Evolutionary conservation across 2,888 invertebrate genomes (phyloP), one percentile per base, ranked within the genome.

Genomic region (Platypus cylindrus): DNA sequence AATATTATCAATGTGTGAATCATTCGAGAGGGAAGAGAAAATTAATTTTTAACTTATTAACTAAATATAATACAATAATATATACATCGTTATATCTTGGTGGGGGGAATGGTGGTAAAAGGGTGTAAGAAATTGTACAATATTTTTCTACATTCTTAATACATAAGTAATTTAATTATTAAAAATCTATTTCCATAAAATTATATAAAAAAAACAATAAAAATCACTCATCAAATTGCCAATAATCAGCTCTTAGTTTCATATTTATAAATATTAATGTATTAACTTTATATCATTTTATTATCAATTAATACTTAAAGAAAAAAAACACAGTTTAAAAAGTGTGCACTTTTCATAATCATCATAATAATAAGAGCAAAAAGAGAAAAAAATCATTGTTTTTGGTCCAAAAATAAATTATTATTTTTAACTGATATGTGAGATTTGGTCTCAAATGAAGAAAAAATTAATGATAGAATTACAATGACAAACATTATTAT

Each of bases 191-290:
- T 20, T 20, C 9, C 20, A 14, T 27, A 7, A 8, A n/a, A n/a
- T n/a, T n/a, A n/a, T n/a, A n/a, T n/a, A n/a, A n/a, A n/a, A n/a
- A n/a, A 27, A 28, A 28, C 11, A 28, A 28, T 33, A 24, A 35
- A 38, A 37, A 37, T 30, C 26, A 17, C 22, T 32, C 24, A 23
- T 32, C 50, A 58, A 56, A 54, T 57, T 59, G 60, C 58, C 59
- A 60, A 60, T 58, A 60, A 59, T 58, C 52, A 50, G 41, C 40
- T 49, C 40, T 33, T 28, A 14, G 29, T 26, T 23, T n/a, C n/a
- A n/a, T n/a, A n/a, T n/a, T n/a, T n/a, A n/a, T n/a, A n/a, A 16
- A 14, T 27, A 15, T 11, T 27, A 27, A 11, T 14, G 30, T 40
- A 40, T 40, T 40, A 36, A 40, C n/a, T n/a, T n/a, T n/a, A n/a